phyloP scores from a whole-genome alignment of 2,113 vertebrate species.

The Ciconia boyciana region DNA sequence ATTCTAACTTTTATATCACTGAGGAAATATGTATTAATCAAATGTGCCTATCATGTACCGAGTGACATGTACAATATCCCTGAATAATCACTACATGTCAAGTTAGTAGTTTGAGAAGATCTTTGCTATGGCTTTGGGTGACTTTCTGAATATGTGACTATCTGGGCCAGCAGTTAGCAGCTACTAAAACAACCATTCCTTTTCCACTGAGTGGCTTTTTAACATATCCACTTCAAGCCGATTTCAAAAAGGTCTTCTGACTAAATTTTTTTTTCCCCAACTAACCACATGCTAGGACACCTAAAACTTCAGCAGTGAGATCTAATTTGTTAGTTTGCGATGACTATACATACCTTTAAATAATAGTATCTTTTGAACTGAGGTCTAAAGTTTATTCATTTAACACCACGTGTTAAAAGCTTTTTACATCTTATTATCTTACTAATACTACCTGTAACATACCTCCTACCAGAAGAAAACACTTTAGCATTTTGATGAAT shows the following conservation, averaged over 20 bases:
- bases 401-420: background rate
- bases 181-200: background rate
- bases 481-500: background rate
- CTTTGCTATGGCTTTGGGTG: background rate
- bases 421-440: background rate
- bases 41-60: background rate
- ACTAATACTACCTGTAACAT: background rate
- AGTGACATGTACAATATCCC: background rate
- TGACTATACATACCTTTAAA: background rate
- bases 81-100: background rate
- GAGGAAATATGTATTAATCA: constrained; percentile 44
- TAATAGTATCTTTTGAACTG: background rate
- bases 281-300: background rate
- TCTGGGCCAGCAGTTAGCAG: background rate
- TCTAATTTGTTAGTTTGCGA: background rate
- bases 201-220: background rate
- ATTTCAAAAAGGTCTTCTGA: background rate
- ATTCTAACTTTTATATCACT: constrained; percentile 1
- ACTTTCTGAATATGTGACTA: background rate
- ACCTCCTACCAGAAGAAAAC: background rate
- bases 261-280: background rate
- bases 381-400: background rate
- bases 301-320: background rate
- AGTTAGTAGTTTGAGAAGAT: background rate
- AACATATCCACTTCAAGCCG: background rate